Conservation (phyloP, 2,888 invertebrate genomes). For the Drosophila eohydei region DNA sequence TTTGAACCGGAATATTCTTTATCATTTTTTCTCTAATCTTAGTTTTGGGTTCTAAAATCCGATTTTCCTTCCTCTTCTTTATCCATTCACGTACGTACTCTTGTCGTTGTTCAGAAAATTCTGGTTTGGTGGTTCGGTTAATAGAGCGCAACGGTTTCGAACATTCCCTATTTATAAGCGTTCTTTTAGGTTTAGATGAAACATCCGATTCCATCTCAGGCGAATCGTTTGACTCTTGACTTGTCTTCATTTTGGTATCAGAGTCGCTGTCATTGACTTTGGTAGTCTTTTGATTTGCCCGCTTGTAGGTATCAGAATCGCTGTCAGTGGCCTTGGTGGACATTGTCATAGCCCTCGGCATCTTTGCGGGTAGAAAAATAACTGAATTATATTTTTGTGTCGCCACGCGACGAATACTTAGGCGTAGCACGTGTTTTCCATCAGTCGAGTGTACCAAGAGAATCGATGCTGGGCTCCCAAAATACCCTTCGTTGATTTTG, state of each 20-base stretch:
- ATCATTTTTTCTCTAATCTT: not conserved
- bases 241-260: not conserved
- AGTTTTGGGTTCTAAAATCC: not conserved
- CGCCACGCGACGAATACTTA: not conserved
- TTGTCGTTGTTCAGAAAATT: not conserved
- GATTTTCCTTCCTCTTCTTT: not conserved
- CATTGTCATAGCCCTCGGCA: slow-evolving; percentile 6
- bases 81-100: not conserved
- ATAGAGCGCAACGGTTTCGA: not conserved
- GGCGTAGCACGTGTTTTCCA: not conserved
- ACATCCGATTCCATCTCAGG: too few relatives aligned
- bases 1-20: not conserved
- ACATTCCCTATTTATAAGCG: too few relatives aligned
- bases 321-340: not conserved
- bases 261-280: not conserved
- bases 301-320: not conserved
- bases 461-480: not conserved
- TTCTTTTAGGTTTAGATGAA: too few relatives aligned
- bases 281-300: not conserved
- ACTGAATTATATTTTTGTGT: not conserved
- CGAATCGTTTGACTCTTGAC: not conserved
- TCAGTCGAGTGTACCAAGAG: slow-evolving; percentile 1
- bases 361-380: slow-evolving; percentile 1
- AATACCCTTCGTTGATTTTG: not conserved
- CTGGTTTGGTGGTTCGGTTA: not conserved